Percentiles rank a stretch among this genome's conserved stretches.
Evolutionary conservation across 2,113 vertebrate species (phyloP).

Genomic region (Glaucidium brasilianum): DNA sequence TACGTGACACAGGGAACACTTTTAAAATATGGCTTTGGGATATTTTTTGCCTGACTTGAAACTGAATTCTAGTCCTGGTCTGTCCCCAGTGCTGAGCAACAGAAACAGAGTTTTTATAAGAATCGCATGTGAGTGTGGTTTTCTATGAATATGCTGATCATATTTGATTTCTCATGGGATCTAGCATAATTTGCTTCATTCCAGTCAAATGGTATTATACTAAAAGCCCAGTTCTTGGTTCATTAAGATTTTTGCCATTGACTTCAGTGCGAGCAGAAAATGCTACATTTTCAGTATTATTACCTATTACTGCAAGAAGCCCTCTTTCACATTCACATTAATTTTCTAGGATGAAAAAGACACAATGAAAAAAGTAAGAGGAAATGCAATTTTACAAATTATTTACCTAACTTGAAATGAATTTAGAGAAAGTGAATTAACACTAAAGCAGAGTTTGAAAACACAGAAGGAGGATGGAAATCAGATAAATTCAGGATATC

Average conservation of each 20-base stretch:
- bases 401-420: background rate
- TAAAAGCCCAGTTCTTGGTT: background rate
- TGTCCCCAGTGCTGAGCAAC: background rate
- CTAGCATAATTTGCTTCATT: background rate
- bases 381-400: background rate
- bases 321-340: background rate
- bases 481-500: background rate
- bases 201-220: background rate
- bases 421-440: background rate
- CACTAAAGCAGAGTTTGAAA: background rate
- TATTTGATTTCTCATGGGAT: background rate
- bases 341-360: background rate
- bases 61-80: background rate
- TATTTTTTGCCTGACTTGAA: background rate
- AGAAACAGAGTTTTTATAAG: background rate
- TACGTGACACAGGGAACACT: background rate
- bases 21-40: background rate
- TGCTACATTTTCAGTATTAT: background rate
- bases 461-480: background rate
- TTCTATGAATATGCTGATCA: background rate
- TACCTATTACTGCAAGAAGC: background rate
- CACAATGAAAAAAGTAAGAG: background rate
- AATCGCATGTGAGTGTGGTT: background rate
- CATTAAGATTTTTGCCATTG: background rate
- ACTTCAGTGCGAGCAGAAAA: background rate